Evolutionary conservation across 2,888 invertebrate species (phyloP).

Genomic region (Pseudococcus longispinus): DNA sequence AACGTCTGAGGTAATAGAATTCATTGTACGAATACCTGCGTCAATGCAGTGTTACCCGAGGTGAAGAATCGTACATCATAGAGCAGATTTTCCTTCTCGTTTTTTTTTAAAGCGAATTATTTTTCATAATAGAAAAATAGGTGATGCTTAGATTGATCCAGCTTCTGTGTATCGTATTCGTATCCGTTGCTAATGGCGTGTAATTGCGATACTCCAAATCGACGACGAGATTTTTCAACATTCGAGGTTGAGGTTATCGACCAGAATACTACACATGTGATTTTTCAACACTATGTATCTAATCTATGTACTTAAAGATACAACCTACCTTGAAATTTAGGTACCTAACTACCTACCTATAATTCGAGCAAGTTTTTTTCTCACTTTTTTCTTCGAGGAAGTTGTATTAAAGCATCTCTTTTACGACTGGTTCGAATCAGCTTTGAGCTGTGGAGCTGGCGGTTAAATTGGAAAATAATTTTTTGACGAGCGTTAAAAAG

Average conservation of each 20-base stretch:
- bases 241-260: slow-evolving; percentile 38
- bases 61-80: background rate
- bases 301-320: background rate
- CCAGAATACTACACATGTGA: background rate
- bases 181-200: slow-evolving; percentile 29
- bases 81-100: background rate
- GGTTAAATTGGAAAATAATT: background rate
- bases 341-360: too few species aligned
- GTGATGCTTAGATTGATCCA: background rate
- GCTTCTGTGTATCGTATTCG: background rate
- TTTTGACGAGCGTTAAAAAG: slow-evolving; percentile 5
- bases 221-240: slow-evolving; percentile 9
- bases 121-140: slow-evolving; percentile 5
- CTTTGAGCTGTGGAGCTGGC: background rate
- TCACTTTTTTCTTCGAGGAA: background rate
- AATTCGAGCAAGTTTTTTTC: background rate
- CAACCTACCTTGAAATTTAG: background rate
- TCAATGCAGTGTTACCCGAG: background rate
- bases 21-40: background rate
- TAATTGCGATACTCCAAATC: slow-evolving; percentile 1
- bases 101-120: background rate
- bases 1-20: background rate
- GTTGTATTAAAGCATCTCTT: background rate
- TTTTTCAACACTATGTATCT: background rate
- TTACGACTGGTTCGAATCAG: background rate